phyloP scores from a whole-genome alignment of 2,797 vertebrate species.

The Sebastes iracundus region DNA sequence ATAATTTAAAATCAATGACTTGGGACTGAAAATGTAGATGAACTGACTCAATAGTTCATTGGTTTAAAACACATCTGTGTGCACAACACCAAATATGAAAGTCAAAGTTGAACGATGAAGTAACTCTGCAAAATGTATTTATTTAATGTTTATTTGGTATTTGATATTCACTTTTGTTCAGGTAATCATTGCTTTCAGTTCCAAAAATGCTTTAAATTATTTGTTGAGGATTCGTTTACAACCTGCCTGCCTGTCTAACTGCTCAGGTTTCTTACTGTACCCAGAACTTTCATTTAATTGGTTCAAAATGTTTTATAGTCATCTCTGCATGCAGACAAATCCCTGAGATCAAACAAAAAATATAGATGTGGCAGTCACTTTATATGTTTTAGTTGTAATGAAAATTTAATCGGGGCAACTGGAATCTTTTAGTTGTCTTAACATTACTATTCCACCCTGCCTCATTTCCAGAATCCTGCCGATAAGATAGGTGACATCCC shows the following conservation, averaged over 20 bases:
- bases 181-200: neutral
- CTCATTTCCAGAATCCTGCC: constrained; percentile 41
- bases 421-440: neutral
- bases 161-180: too few species aligned
- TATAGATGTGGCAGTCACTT: neutral
- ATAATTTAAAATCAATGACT: neutral
- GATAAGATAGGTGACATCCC: constrained; percentile 7
- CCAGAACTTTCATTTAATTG: neutral
- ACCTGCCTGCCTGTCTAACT: neutral
- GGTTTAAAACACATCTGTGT: neutral
- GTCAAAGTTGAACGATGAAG: neutral
- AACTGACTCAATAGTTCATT: neutral
- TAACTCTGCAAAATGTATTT: neutral
- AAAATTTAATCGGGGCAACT: neutral
- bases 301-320: neutral
- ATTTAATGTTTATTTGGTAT: neutral
- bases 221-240: neutral
- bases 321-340: neutral
- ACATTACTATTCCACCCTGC: neutral
- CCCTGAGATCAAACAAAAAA: neutral
- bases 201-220: neutral
- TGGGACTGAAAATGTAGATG: neutral
- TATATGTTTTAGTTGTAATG: neutral
- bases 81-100: too few species aligned
- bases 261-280: neutral